phyloP scores from a whole-genome alignment of 1,140 invertebrate species.

The Drosophila mauritiana region DNA sequence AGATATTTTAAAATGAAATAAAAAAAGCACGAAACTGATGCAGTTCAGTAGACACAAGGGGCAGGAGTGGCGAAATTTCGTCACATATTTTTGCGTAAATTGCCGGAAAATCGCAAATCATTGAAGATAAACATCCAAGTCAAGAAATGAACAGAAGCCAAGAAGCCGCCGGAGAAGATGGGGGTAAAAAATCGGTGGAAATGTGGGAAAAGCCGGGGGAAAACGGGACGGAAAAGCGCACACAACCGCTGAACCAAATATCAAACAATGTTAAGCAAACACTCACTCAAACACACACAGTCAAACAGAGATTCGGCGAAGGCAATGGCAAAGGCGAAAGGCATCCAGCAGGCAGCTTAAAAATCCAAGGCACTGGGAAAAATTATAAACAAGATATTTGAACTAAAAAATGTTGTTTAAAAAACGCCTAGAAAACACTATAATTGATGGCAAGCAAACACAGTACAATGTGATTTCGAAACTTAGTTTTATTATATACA shows the following conservation, averaged over 20 bases:
- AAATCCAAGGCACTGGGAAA: conserved; percentile 29
- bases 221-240: not conserved
- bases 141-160: conserved; percentile 79
- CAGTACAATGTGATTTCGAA: too few species aligned
- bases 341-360: conserved; percentile 22
- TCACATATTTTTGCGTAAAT: conserved; percentile 83
- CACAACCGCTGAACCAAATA: conserved; percentile 67
- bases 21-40: conserved; percentile 62
- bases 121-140: conserved; percentile 81
- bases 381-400: not conserved
- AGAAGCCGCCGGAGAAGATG: conserved; percentile 2
- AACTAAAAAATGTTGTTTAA: not conserved
- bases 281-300: conserved; percentile 50
- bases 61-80: conserved; percentile 63
- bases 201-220: conserved; percentile 8
- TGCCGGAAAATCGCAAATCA: conserved; percentile 83
- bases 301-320: conserved; percentile 55
- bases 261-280: conserved; percentile 82
- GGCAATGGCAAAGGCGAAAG: conserved; percentile 38
- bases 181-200: not conserved
- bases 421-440: too few species aligned
- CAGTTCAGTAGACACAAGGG: conserved; percentile 56
- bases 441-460: too few species aligned
- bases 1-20: conserved; percentile 74
- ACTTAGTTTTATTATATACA: too few species aligned